Conservation (phyloP, 2,888 invertebrate genomes). For the Tortricodes alternella region DNA sequence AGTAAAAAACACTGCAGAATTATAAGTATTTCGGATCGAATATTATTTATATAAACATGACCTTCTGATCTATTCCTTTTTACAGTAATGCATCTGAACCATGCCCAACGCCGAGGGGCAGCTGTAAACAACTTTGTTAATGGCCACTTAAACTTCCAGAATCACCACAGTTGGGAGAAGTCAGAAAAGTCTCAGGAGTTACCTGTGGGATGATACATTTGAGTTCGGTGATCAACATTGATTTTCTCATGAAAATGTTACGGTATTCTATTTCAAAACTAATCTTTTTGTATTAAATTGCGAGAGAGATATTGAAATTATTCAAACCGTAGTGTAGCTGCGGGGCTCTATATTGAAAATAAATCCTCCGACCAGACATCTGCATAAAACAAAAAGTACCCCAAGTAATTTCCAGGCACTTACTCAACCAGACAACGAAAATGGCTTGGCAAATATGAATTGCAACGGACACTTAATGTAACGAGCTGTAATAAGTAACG, state of each 20-base stretch:
- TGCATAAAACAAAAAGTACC: no score
- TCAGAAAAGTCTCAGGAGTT: conserved; percentile 40
- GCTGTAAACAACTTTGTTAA: conserved; percentile 71
- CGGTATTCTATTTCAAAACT: no score
- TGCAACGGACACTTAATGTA: not conserved
- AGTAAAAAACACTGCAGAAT: no score
- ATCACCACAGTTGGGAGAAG: conserved; percentile 53
- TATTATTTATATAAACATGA: not conserved
- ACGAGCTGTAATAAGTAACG: not conserved
- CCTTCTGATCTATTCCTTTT: not conserved
- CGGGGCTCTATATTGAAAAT: no score
- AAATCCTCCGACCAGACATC: no score
- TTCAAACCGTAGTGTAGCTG: no score
- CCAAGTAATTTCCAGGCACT: no score
- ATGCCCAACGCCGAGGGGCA: conserved; percentile 55
- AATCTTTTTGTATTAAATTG: no score
- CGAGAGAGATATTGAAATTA: no score
- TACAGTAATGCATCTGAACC: conserved; percentile 31
- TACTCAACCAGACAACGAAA: no score
- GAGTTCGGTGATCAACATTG: not conserved
- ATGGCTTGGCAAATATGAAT: not conserved
- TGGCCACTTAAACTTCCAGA: conserved; percentile 69
- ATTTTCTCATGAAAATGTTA: no score
- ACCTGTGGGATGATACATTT: not conserved
- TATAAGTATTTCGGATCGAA: not conserved